phyloP scores from a whole-genome alignment of 2,797 vertebrate genomes.

The Rallus crepitans region DNA sequence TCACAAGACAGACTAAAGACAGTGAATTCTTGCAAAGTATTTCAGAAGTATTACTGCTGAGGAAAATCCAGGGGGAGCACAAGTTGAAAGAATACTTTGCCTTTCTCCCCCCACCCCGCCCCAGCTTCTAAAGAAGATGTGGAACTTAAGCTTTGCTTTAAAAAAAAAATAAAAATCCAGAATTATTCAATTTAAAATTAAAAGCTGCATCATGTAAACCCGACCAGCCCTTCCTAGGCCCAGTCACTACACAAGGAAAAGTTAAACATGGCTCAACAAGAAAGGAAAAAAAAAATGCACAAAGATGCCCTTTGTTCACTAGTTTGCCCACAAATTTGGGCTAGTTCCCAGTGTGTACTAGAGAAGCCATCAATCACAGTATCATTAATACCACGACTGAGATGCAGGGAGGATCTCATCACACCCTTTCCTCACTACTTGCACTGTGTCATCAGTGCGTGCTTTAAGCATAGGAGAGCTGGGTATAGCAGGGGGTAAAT shows the following conservation, averaged over 20 bases:
- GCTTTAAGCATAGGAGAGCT: not conserved
- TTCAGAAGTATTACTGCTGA: not conserved
- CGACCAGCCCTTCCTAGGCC: not conserved
- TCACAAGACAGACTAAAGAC: not conserved
- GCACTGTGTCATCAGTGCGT: rapidly evolving
- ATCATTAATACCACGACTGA: rapidly evolving
- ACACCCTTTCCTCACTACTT: rapidly evolving
- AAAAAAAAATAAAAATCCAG: not conserved
- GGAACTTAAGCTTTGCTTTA: not conserved
- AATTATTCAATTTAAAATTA: not conserved
- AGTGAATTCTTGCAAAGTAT: not conserved
- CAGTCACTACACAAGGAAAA: not conserved
- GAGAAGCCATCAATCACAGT: not conserved
- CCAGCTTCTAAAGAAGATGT: not conserved
- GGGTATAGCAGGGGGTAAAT: not conserved
- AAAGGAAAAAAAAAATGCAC: not conserved
- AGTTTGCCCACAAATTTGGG: not conserved
- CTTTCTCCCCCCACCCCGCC: rapidly evolving
- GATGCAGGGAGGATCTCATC: not conserved
- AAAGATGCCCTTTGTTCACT: not conserved
- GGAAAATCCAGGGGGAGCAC: not conserved
- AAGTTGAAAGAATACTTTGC: not conserved
- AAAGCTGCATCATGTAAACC: not conserved
- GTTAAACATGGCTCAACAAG: not conserved
- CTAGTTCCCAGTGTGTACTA: not conserved